A percentile compares a stretch with the other conserved stretches of the same genome.
phyloP scores from a whole-genome alignment of 1,140 invertebrate genomes.

The Aphis craccivora region DNA sequence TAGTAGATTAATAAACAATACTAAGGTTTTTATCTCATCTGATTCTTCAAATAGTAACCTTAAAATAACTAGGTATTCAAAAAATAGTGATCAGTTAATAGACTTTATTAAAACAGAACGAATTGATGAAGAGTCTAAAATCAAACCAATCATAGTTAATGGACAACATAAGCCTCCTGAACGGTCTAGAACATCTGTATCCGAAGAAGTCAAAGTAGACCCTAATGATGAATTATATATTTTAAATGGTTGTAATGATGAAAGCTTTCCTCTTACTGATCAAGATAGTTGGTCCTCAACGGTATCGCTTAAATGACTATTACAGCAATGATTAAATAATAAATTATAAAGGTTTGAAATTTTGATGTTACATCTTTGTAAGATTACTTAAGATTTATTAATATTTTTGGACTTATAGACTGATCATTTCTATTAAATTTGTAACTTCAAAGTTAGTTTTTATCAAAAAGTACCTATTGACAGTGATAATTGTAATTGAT shows the following conservation, averaged over 20 bases:
- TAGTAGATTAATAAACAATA: background rate
- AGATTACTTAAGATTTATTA: background rate
- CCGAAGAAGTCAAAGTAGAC: background rate
- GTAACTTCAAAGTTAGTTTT: background rate
- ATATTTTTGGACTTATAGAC: background rate
- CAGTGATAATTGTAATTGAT: conserved; percentile 14
- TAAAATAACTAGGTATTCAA: background rate
- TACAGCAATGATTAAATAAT: background rate
- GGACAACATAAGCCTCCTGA: background rate
- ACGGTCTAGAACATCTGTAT: background rate
- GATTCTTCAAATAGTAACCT: background rate
- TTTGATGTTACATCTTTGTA: background rate
- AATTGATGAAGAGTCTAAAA: background rate
- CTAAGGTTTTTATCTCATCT: background rate
- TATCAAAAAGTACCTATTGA: background rate
- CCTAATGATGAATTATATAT: background rate
- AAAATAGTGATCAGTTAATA: background rate
- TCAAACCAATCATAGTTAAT: background rate
- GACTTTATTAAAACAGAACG: background rate
- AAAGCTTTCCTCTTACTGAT: background rate
- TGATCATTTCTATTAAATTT: background rate
- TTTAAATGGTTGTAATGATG: background rate
- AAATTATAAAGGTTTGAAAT: background rate
- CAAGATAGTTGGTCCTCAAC: background rate
- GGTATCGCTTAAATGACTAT: background rate